These are phyloP conservation scores for Bombus soroeensis DNA, from an alignment of 1,140 invertebrate species.

Conservation along the genomic window DNA sequence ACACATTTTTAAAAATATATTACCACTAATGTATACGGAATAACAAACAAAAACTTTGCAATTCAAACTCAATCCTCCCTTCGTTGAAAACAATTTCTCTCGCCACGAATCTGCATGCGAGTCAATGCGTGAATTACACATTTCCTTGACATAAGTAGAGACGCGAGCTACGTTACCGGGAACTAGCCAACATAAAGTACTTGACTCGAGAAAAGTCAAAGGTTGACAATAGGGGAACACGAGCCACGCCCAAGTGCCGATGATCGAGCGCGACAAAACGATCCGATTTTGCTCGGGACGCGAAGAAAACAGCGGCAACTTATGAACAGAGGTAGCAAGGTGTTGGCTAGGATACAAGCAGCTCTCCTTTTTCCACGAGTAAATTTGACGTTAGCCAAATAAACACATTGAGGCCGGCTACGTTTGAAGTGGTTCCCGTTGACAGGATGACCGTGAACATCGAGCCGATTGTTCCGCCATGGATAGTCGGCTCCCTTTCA, in stretches of 20 bases:
- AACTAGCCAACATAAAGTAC: slow-evolving; percentile 19
- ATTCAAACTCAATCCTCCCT: neutral
- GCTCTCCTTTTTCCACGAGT: slow-evolving; percentile 65
- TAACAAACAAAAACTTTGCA: neutral
- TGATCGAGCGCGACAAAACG: slow-evolving; percentile 53
- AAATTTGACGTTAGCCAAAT: slow-evolving; percentile 83
- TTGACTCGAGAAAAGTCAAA: slow-evolving; percentile 47
- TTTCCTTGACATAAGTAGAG: neutral
- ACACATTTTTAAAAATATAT: no score
- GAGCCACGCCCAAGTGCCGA: slow-evolving; percentile 54
- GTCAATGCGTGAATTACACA: neutral
- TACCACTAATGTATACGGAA: neutral
- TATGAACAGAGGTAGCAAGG: slow-evolving; percentile 25
- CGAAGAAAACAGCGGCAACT: slow-evolving; percentile 12
- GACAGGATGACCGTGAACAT: slow-evolving; percentile 72
- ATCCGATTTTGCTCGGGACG: slow-evolving; percentile 48
- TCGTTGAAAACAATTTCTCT: neutral
- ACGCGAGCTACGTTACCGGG: neutral
- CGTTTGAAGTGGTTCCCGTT: slow-evolving; percentile 81
- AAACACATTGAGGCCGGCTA: slow-evolving; percentile 80
- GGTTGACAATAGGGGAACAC: slow-evolving; percentile 53
- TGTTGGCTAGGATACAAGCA: slow-evolving; percentile 17
- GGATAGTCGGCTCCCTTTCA: slow-evolving; percentile 69
- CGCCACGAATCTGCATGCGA: neutral
- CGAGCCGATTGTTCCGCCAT: slow-evolving; percentile 68